A percentile compares a stretch with the other conserved stretches of the same genome.
phyloP scores from a whole-genome alignment of 2,797 vertebrate genomes.

The Pterois miles region DNA sequence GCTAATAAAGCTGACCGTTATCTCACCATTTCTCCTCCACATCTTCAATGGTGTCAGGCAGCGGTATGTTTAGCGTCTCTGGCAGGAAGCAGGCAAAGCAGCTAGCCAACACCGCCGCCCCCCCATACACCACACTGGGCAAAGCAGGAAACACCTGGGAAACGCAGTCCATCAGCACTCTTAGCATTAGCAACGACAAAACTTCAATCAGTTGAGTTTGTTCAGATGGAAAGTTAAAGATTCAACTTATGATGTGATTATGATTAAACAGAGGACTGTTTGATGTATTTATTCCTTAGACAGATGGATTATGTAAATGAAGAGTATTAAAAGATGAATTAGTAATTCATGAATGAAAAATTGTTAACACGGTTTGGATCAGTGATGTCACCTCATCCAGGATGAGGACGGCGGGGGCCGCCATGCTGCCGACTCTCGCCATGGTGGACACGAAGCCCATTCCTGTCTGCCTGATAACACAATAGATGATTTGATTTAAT shows the following conservation, averaged over 20 bases:
- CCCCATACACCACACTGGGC: slow-evolving; percentile 87
- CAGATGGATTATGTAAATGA: background rate
- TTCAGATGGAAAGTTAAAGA: too few species aligned
- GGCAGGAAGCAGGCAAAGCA: slow-evolving; percentile 84
- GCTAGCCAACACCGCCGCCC: slow-evolving; percentile 80
- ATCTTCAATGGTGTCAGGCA: slow-evolving; percentile 91
- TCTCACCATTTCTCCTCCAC: slow-evolving; percentile 82
- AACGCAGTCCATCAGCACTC: background rate
- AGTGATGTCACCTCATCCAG: slow-evolving; percentile 79
- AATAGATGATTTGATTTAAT: too few species aligned
- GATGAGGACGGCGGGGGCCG: slow-evolving; percentile 90
- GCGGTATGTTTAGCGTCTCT: slow-evolving; percentile 86
- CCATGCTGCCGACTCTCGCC: slow-evolving; percentile 90
- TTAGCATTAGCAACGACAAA: background rate
- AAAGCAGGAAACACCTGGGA: slow-evolving; percentile 81
- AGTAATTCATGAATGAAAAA: background rate
- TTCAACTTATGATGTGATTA: too few species aligned
- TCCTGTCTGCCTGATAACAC: slow-evolving; percentile 88
- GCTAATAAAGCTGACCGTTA: background rate
- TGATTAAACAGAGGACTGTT: background rate
- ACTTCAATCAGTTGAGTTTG: background rate
- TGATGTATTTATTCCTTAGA: background rate
- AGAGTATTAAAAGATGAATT: background rate
- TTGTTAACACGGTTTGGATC: background rate
- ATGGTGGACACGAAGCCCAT: slow-evolving; percentile 90